phyloP scores from a whole-genome alignment of 2,888 invertebrate species.

The Camptogramma bilineatum region DNA sequence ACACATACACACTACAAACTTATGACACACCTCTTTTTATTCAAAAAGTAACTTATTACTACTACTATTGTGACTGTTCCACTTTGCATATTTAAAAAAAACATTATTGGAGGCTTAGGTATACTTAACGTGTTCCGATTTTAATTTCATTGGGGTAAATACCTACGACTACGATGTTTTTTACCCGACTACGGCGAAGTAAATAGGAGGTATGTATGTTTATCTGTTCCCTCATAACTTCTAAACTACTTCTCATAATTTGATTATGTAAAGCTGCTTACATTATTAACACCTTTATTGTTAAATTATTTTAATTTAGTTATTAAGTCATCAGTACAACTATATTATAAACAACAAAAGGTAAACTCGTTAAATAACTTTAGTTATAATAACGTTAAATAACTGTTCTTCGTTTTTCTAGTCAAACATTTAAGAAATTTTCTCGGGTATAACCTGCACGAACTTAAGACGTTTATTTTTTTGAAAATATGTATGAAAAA shows the following conservation, averaged over 20 bases:
- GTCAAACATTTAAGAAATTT: constrained; percentile 10
- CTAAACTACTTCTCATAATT: too few relatives aligned
- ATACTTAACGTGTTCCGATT: not conserved
- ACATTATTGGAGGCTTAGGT: not conserved
- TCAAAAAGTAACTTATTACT: too few relatives aligned
- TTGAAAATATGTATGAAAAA: constrained; percentile 11
- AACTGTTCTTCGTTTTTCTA: constrained; percentile 18
- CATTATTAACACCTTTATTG: not conserved
- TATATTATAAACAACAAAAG: not conserved
- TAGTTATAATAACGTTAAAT: not conserved
- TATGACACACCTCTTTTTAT: too few relatives aligned
- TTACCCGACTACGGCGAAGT: too few relatives aligned
- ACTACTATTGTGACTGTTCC: not conserved
- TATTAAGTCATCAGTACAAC: not conserved
- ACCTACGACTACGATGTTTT: too few relatives aligned
- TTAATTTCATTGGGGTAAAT: not conserved
- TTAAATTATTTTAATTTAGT: not conserved
- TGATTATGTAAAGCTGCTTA: not conserved
- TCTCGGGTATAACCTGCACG: constrained; percentile 16
- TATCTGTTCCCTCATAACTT: too few relatives aligned
- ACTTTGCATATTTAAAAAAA: not conserved
- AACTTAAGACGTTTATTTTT: constrained; percentile 11
- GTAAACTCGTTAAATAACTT: not conserved
- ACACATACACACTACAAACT: too few relatives aligned
- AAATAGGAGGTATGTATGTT: too few relatives aligned